Conservation (phyloP, 2,888 invertebrate species). For the Hypsopygia costalis region DNA sequence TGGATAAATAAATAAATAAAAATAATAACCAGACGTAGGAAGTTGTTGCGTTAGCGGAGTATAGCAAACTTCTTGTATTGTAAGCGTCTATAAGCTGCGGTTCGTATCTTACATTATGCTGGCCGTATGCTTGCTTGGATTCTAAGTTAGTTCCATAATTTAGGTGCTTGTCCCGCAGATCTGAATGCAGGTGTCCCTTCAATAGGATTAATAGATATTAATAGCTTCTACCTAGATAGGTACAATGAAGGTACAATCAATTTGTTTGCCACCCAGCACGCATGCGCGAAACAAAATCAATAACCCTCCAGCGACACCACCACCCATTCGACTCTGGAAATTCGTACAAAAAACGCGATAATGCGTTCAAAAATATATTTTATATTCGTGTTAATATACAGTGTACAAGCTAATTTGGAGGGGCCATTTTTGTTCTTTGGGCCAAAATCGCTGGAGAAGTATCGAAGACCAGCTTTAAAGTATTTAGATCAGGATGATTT, state of each 20-base stretch:
- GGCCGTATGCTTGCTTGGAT: too few species aligned
- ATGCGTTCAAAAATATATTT: constrained; percentile 19
- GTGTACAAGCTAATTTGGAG: constrained; percentile 65
- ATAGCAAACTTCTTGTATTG: too few species aligned
- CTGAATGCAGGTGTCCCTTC: too few species aligned
- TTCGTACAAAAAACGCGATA: not conserved
- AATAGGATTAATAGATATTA: too few species aligned
- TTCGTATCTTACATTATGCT: not conserved
- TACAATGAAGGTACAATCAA: too few species aligned
- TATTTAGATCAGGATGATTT: constrained; percentile 77
- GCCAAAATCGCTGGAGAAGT: constrained; percentile 65
- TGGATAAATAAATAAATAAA: too few species aligned
- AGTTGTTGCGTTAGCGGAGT: too few species aligned
- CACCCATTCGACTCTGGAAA: constrained; percentile 3
- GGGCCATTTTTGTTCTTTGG: constrained; percentile 83
- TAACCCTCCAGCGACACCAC: constrained; percentile 4
- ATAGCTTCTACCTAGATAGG: too few species aligned
- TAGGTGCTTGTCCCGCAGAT: too few species aligned
- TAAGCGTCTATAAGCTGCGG: not conserved
- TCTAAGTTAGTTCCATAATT: too few species aligned
- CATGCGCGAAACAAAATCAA: constrained; percentile 21
- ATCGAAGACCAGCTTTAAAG: constrained; percentile 72
- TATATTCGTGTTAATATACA: constrained; percentile 25
- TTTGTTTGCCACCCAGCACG: not conserved
- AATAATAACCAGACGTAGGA: too few species aligned